These are phyloP conservation scores for Drosophila macrospina DNA, from an alignment of 2,888 invertebrate genomes.

Conservation along the genomic window DNA sequence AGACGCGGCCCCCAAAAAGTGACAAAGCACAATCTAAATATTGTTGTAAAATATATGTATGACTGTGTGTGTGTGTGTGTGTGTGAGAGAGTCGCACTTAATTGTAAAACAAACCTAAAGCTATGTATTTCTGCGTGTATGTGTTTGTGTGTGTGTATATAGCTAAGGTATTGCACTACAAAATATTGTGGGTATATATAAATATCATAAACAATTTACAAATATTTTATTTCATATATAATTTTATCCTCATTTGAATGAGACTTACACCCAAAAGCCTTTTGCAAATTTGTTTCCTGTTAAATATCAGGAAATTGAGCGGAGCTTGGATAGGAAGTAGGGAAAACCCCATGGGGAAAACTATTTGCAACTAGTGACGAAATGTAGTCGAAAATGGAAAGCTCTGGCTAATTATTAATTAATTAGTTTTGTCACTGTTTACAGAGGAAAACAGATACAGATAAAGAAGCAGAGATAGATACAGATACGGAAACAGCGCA, in stretches of 20 bases:
- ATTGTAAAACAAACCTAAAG: slow-evolving; percentile 68
- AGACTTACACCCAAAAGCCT: slow-evolving; percentile 40
- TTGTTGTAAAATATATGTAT: slow-evolving; percentile 37
- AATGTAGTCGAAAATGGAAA: slow-evolving; percentile 9
- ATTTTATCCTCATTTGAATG: slow-evolving; percentile 20
- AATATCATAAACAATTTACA: slow-evolving; percentile 74
- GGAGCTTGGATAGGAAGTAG: slow-evolving; percentile 12
- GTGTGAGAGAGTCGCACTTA: slow-evolving; percentile 40
- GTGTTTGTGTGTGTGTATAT: slow-evolving; percentile 38
- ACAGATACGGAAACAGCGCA: slow-evolving; percentile 18
- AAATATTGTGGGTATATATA: slow-evolving; percentile 42
- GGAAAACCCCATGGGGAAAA: slow-evolving; percentile 5
- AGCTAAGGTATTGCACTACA: slow-evolving; percentile 78
- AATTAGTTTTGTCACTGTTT: too few relatives aligned
- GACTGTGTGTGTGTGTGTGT: slow-evolving; percentile 16
- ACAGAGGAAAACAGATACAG: neutral
- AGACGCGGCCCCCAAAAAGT: slow-evolving; percentile 51
- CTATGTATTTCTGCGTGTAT: slow-evolving; percentile 50
- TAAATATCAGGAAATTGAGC: slow-evolving; percentile 10
- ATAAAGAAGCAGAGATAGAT: slow-evolving; percentile 1
- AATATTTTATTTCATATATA: slow-evolving; percentile 36
- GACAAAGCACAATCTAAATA: slow-evolving; percentile 49
- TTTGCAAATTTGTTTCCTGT: slow-evolving; percentile 12
- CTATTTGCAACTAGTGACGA: slow-evolving; percentile 9
- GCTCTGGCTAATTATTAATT: too few relatives aligned